Evolutionary conservation across 1,140 invertebrate species (phyloP).

Genomic region (Contarinia nasturtii): DNA sequence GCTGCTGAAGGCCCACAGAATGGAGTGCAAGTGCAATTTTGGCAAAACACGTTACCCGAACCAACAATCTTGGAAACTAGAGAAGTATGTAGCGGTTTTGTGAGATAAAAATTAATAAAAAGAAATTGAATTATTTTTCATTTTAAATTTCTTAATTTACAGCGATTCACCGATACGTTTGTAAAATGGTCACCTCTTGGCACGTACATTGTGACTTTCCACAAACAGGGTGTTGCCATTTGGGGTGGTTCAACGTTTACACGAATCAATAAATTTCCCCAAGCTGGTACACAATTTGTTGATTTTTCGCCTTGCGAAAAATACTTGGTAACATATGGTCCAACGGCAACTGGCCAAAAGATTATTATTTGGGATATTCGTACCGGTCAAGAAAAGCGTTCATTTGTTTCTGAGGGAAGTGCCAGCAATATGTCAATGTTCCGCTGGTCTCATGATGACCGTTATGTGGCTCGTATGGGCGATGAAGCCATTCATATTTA

Average conservation of each 20-base stretch:
- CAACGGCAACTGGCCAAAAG: constrained; percentile 41
- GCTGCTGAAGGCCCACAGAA: constrained; percentile 55
- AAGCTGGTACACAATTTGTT: constrained; percentile 81
- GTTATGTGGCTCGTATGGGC: constrained; percentile 84
- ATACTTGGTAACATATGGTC: constrained; percentile 85
- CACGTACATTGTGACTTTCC: constrained; percentile 90
- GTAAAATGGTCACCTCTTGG: constrained; percentile 94
- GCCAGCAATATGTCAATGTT: constrained; percentile 77
- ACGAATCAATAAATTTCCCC: constrained; percentile 80
- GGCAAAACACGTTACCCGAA: constrained; percentile 78
- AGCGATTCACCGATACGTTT: constrained; percentile 50
- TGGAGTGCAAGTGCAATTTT: constrained; percentile 61
- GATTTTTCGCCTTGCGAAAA: constrained; percentile 97
- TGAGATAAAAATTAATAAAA: not conserved
- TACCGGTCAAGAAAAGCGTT: constrained; percentile 79
- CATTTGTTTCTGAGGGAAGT: constrained; percentile 69
- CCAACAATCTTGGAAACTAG: constrained; percentile 66
- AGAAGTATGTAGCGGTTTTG: constrained; percentile 33
- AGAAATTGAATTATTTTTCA: not conserved
- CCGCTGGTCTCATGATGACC: constrained; percentile 94
- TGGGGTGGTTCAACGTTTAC: constrained; percentile 92
- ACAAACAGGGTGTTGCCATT: constrained; percentile 82
- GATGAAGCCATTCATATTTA: constrained; percentile 77
- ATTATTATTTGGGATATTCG: constrained; percentile 89
- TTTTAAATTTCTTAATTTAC: constrained; percentile 4